These are phyloP conservation scores for Anguilla megastoma DNA, from an alignment of 2,797 vertebrate species.

Conservation along the genomic window DNA sequence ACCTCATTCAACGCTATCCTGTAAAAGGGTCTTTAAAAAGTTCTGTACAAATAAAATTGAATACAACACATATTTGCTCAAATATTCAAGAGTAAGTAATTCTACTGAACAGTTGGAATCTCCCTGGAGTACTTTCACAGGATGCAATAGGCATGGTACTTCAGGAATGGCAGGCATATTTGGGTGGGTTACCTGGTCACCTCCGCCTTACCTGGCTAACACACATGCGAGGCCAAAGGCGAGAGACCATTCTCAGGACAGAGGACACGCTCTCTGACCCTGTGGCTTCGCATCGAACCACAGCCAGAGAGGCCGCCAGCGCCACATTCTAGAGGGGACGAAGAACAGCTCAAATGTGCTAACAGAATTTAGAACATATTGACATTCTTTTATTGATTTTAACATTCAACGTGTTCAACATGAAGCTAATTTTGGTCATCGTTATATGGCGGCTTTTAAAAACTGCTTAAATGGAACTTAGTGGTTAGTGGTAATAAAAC, in stretches of 20 bases:
- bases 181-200: neutral
- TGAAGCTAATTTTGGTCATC: neutral
- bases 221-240: slow-evolving; percentile 78
- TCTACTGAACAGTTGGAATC: neutral
- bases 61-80: neutral
- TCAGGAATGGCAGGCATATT: neutral
- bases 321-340: slow-evolving; percentile 63
- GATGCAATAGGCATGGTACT: neutral
- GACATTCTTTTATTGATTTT: neutral
- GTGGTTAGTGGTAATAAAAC: neutral
- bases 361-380: neutral
- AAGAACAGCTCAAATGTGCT: neutral
- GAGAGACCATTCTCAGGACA: slow-evolving; percentile 62
- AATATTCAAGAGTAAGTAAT: neutral
- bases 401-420: neutral
- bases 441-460: neutral
- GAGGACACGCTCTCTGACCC: slow-evolving; percentile 62
- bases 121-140: neutral
- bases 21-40: neutral
- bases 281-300: slow-evolving; percentile 65
- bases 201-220: slow-evolving; percentile 75
- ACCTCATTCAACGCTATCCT: neutral
- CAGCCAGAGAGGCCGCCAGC: slow-evolving; percentile 71
- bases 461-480: neutral
- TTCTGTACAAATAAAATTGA: neutral